Conservation (phyloP, 1,140 invertebrate genomes). For the Aradophagus sp. region DNA sequence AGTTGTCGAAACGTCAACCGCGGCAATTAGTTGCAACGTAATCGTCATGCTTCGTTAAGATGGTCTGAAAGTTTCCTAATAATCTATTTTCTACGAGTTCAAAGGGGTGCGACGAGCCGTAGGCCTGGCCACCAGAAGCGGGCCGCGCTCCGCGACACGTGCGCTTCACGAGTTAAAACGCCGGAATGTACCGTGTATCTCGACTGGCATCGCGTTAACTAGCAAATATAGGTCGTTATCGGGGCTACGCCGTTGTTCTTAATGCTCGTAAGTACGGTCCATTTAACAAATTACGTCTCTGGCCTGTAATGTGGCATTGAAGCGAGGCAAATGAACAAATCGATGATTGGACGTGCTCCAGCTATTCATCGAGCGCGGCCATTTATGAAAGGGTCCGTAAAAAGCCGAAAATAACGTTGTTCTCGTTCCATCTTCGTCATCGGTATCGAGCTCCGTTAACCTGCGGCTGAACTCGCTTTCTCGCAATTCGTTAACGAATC, state of each 20-base stretch:
- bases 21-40: too few species aligned
- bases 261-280: constrained; percentile 35
- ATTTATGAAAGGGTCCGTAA: constrained; percentile 12
- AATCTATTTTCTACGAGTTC: constrained; percentile 23
- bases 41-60: constrained; percentile 2
- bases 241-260: constrained; percentile 36
- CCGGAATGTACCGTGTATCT: constrained; percentile 5
- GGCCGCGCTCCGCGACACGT: constrained; percentile 17
- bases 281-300: constrained; percentile 55
- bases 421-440: neutral
- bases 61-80: constrained; percentile 11
- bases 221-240: constrained; percentile 51
- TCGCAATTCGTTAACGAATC: constrained; percentile 19
- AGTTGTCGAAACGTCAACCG: neutral
- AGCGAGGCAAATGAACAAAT: constrained; percentile 36
- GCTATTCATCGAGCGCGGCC: constrained; percentile 11
- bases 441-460: constrained; percentile 22
- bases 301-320: constrained; percentile 32
- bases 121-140: neutral
- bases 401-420: constrained; percentile 2
- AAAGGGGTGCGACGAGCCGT: constrained; percentile 12
- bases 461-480: neutral
- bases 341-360: constrained; percentile 45
- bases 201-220: constrained; percentile 19
- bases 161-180: constrained; percentile 7